Conservation (phyloP, 2,888 invertebrate genomes). For the Aleiodes leptofemur region DNA sequence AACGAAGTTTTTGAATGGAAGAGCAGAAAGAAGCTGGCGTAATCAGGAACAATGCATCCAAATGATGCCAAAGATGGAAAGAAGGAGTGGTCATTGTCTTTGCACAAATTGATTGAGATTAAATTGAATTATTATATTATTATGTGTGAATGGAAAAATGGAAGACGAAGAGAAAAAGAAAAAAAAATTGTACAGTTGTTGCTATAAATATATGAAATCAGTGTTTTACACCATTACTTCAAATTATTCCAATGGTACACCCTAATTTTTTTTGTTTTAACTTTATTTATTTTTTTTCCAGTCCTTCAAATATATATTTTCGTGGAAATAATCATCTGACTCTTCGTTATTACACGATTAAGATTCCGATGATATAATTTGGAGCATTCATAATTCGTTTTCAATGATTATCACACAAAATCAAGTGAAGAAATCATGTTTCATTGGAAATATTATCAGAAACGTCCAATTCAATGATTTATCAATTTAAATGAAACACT, state of each 20-base stretch:
- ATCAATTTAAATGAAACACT: too few species aligned
- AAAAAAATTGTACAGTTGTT: constrained; percentile 73
- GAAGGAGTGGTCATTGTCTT: background rate
- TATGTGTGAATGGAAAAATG: constrained; percentile 66
- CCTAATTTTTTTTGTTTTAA: constrained; percentile 8
- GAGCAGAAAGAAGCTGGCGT: background rate
- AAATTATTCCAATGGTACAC: constrained; percentile 33
- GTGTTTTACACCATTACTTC: constrained; percentile 71
- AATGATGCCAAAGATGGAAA: constrained; percentile 27
- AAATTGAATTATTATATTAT: constrained; percentile 61
- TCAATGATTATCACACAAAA: background rate
- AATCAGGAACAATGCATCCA: constrained; percentile 7
- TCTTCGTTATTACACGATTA: constrained; percentile 53
- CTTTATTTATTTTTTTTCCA: background rate
- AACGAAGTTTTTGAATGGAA: background rate
- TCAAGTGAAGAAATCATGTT: background rate
- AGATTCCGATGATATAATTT: background rate
- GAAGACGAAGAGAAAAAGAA: constrained; percentile 46
- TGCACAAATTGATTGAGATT: constrained; percentile 30
- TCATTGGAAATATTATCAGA: background rate
- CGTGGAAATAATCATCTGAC: constrained; percentile 59
- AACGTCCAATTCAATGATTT: background rate
- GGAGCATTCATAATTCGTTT: constrained; percentile 29
- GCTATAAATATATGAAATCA: constrained; percentile 75
- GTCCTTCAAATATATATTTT: constrained; percentile 56